These are phyloP conservation scores for Drosophila subobscura DNA, from an alignment of 1,140 invertebrate species.

Conservation along the genomic window DNA sequence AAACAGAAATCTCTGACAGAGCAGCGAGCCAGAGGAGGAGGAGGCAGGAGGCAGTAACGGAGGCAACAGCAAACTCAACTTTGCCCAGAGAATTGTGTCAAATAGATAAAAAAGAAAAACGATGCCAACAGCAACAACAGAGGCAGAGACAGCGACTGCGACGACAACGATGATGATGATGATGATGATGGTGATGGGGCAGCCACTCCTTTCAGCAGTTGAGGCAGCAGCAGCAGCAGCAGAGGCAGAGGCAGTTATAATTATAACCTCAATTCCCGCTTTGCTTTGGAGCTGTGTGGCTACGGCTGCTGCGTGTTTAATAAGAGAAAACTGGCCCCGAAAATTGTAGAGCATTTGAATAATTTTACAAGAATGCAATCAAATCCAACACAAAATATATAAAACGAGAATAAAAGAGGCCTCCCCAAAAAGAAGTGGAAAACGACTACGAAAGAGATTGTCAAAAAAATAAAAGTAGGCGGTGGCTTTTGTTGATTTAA, in stretches of 20 bases:
- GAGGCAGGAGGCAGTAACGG: not conserved
- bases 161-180: slow-evolving; percentile 11
- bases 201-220: slow-evolving; percentile 61
- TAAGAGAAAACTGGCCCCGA: slow-evolving; percentile 69
- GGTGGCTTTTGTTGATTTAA: slow-evolving; percentile 73
- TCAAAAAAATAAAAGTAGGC: slow-evolving; percentile 65
- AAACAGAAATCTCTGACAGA: slow-evolving; percentile 66
- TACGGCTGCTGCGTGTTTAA: slow-evolving; percentile 3
- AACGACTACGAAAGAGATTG: slow-evolving; percentile 47
- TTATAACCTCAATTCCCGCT: slow-evolving; percentile 76
- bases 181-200: slow-evolving; percentile 34
- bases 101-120: slow-evolving; percentile 75
- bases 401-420: slow-evolving; percentile 15
- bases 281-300: slow-evolving; percentile 9
- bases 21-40: slow-evolving; percentile 3
- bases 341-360: slow-evolving; percentile 81
- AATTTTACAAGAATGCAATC: slow-evolving; percentile 79
- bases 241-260: slow-evolving; percentile 54
- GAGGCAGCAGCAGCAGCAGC: not conserved
- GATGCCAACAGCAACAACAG: slow-evolving; percentile 46
- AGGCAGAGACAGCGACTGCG: slow-evolving; percentile 2
- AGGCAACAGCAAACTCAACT: slow-evolving; percentile 55
- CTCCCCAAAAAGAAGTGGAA: slow-evolving; percentile 29
- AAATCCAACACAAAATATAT: slow-evolving; percentile 40
- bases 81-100: slow-evolving; percentile 79